Evolutionary conservation across 2,888 invertebrate species (phyloP), one percentile per base, ranked within the genome.

Genomic region (Ormyrus pomaceus): DNA sequence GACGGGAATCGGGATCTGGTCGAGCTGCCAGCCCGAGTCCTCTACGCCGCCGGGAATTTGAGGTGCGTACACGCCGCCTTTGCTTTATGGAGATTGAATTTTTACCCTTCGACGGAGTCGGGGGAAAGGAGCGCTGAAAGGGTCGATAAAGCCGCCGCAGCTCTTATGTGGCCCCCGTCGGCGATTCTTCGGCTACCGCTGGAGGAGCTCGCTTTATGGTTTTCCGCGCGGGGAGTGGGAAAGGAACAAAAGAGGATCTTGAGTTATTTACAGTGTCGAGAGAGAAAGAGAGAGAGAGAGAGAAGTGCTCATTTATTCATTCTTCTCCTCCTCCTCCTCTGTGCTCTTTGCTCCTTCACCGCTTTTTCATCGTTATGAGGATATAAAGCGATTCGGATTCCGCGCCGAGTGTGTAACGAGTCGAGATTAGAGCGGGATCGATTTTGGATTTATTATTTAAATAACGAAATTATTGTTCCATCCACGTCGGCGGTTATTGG

Each of bases 11-110:
- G 94, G 10, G 93, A 93, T 86, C 92, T 97, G 72, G 92, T 92
- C 73, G 94, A 93, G 85, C 92, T 98, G 81, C 96, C 97, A n/a
- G 93, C 95, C 76, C 93, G 96, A 88, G 92, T 97, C 77, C 96
- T 98, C 86, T 95, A 96, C 88, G 95, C 96, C 55, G 96, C 97
- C 87, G 95, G 96, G 8, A 95, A 95, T 86, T 91, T 97, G 82
- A 94, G 94, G 64, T 84, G 10, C 56, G 82, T 65, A 48, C 34
- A 55, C 61, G 6, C 4, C 34, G 53, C 62, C 10, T 34, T 34
- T 10, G 19, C 61, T 75, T 79, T 79, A 79, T 79, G 79, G 75
- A 79, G 64, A 79, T 79, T 79, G 73, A 79, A 79, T 79, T 79
- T 79, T 74, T 64, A 55, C 68, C 62, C 73, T 46, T 61, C 73